Evolutionary conservation across 2,113 vertebrate species (phyloP).

Genomic region (Ibidorhyncha struthersii): DNA sequence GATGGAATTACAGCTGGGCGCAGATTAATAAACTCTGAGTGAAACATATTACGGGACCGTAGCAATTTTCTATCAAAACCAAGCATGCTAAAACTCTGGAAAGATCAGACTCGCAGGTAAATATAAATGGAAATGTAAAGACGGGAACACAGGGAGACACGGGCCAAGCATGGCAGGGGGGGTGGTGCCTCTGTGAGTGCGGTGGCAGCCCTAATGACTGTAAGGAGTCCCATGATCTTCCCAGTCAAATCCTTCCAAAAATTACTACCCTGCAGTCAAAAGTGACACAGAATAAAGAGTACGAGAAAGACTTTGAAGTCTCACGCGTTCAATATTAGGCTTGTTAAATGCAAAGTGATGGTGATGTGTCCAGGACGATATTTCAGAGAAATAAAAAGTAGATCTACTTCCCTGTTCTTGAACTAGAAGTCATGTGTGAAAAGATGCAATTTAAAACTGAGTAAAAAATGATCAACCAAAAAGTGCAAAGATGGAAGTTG

Average conservation of each 20-base stretch:
- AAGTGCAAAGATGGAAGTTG: neutral
- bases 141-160: neutral
- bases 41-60: neutral
- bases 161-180: neutral
- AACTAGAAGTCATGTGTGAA: neutral
- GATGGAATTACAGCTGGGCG: slow-evolving; percentile 7
- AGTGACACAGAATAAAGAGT: neutral
- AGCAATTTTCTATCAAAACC: neutral
- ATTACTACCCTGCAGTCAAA: neutral
- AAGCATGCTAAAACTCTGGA: neutral
- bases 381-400: neutral
- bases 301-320: neutral
- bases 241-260: neutral
- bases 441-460: neutral
- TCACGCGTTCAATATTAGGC: neutral
- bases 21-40: neutral
- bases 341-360: neutral
- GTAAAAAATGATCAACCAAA: neutral
- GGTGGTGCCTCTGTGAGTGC: neutral
- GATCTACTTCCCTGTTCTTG: neutral
- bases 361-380: neutral
- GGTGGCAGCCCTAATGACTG: neutral
- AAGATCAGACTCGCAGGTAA: neutral
- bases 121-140: neutral
- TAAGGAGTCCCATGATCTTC: neutral